phyloP scores from a whole-genome alignment of 2,797 vertebrate species.

The Acropternis orthonyx region DNA sequence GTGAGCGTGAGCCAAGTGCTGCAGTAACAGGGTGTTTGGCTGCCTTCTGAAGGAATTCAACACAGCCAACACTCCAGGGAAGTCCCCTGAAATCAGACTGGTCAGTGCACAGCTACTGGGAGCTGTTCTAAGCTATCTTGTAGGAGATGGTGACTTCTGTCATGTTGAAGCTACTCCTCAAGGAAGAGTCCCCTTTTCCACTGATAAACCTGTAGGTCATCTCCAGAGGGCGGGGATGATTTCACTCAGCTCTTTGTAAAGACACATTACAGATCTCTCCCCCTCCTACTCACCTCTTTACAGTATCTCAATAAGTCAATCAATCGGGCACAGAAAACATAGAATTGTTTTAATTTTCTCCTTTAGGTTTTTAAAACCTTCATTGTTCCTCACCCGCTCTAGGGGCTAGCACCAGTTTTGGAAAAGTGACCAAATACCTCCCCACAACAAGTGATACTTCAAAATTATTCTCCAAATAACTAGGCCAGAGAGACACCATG shows the following conservation, averaged over 20 bases:
- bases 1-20: neutral
- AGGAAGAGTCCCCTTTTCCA: neutral
- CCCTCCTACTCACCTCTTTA: neutral
- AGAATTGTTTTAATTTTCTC: neutral
- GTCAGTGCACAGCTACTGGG: accelerated
- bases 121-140: neutral
- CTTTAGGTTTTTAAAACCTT: neutral
- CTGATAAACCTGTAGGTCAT: neutral
- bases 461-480: neutral
- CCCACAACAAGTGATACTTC: neutral
- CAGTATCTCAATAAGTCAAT: neutral
- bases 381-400: neutral
- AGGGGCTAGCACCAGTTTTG: neutral
- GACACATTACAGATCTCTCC: neutral
- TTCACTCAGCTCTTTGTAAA: neutral
- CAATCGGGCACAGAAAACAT: neutral
- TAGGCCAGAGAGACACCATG: neutral
- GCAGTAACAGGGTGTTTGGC: neutral
- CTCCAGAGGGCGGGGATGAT: neutral
- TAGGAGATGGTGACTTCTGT: neutral
- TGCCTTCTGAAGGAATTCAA: neutral
- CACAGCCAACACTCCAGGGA: neutral
- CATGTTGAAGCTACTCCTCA: neutral
- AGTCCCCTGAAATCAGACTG: neutral
- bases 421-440: neutral